Evolutionary conservation across 2,113 vertebrate species (phyloP).

Genomic region (Callipepla squamata): DNA sequence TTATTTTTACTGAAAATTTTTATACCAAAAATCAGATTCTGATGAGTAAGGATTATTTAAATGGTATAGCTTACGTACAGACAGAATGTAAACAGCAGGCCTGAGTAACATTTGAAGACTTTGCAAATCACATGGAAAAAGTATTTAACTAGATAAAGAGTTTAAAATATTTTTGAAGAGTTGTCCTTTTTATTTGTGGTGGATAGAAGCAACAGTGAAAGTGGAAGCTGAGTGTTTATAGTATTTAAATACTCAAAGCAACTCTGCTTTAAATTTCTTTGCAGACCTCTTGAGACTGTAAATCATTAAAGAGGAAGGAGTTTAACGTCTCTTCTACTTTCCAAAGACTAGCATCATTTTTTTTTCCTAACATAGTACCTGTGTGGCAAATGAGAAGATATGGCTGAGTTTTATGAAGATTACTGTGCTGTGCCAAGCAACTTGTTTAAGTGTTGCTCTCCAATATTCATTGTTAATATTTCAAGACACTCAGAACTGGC

Average conservation of each 20-base stretch:
- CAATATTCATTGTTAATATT: neutral
- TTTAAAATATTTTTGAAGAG: constrained; percentile 18
- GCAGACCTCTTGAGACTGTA: neutral
- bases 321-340: neutral
- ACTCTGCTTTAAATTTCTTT: constrained; percentile 30
- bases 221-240: constrained; percentile 39
- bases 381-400: neutral
- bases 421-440: neutral
- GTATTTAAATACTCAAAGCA: constrained; percentile 46
- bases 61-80: neutral
- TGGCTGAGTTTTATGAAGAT: neutral
- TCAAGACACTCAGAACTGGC: neutral
- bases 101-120: neutral
- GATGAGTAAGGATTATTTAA: neutral
- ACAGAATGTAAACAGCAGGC: neutral
- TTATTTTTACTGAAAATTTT: neutral
- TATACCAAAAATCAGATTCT: neutral
- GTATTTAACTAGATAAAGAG: neutral
- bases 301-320: constrained; percentile 19
- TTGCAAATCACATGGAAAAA: neutral
- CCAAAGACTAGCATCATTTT: neutral
- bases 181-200: neutral
- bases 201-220: neutral
- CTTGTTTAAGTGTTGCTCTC: neutral
- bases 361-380: neutral